These are phyloP conservation scores for Antennarius maculatus DNA, from an alignment of 2,797 vertebrate species.

Conservation along the genomic window DNA sequence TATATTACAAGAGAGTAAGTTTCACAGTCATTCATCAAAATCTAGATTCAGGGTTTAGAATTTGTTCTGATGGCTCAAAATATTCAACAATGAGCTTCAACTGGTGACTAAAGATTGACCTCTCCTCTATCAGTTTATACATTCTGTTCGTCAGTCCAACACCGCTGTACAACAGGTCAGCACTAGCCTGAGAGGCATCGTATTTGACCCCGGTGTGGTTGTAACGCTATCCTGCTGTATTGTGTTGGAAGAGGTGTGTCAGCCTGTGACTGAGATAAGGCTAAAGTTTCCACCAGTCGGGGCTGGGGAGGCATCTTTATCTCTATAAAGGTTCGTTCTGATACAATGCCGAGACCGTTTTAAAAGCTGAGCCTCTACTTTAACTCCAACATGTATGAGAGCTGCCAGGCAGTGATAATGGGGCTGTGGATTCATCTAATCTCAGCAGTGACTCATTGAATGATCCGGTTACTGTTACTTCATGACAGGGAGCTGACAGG, in stretches of 20 bases:
- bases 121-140: neutral
- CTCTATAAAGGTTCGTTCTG: neutral
- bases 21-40: neutral
- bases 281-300: slow-evolving; percentile 23
- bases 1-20: no score
- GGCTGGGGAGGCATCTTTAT: neutral
- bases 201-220: slow-evolving; percentile 37
- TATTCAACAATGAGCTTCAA: neutral
- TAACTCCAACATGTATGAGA: neutral
- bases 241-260: slow-evolving; percentile 60
- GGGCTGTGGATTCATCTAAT: slow-evolving; percentile 13
- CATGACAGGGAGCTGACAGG: slow-evolving; percentile 14
- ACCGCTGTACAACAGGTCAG: slow-evolving; percentile 17
- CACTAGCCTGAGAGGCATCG: slow-evolving; percentile 29
- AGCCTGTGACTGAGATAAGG: slow-evolving; percentile 19
- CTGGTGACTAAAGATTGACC: neutral
- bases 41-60: neutral
- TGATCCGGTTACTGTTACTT: slow-evolving; percentile 47
- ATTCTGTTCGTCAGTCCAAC: neutral
- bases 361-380: slow-evolving; percentile 9
- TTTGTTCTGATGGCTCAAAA: neutral
- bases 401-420: slow-evolving; percentile 15
- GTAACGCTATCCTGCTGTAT: slow-evolving; percentile 54
- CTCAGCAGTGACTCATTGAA: slow-evolving; percentile 32
- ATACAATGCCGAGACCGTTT: neutral